Percentiles rank a stretch among this genome's conserved stretches.
These are phyloP conservation scores for Brachyhypopomus gauderio DNA, from an alignment of 2,113 vertebrate species.

Conservation along the genomic window DNA sequence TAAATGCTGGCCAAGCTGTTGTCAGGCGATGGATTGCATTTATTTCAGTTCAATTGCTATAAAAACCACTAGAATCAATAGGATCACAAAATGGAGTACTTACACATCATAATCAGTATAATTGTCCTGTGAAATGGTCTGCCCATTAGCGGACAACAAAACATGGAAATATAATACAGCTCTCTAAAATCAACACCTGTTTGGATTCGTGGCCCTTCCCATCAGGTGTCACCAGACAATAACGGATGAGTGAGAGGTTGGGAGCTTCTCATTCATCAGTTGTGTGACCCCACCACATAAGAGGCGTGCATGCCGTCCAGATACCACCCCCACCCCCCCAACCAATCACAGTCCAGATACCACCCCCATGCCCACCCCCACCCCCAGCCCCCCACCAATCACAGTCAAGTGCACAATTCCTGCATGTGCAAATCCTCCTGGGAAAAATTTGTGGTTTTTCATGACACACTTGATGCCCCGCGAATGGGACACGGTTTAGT, in stretches of 20 bases:
- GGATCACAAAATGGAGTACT: background rate
- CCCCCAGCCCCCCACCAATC: constrained; percentile 22
- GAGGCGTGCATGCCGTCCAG: no score
- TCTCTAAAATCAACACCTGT: background rate
- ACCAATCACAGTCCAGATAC: constrained; percentile 25
- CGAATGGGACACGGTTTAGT: constrained; percentile 56
- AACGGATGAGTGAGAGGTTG: constrained; percentile 49
- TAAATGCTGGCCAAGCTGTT: constrained; percentile 4
- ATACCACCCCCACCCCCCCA: background rate
- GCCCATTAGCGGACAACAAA: background rate
- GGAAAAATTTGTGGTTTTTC: constrained; percentile 59
- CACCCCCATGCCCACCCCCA: background rate
- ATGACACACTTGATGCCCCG: constrained; percentile 55
- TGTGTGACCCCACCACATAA: no score
- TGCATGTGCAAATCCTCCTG: constrained; percentile 56
- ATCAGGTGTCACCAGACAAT: constrained; percentile 52
- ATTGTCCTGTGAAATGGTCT: constrained; percentile 11
- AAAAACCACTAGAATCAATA: constrained; percentile 4
- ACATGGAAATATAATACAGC: background rate
- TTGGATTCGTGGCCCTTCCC: background rate
- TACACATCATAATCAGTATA: background rate
- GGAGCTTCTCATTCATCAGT: constrained; percentile 54
- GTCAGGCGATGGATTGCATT: background rate
- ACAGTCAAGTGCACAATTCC: constrained; percentile 51
- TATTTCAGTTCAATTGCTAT: background rate